Evolutionary conservation across 1,140 invertebrate species (phyloP), one percentile per base, ranked within the genome.

Genomic region (Aphelenchoides fujianensis): DNA sequence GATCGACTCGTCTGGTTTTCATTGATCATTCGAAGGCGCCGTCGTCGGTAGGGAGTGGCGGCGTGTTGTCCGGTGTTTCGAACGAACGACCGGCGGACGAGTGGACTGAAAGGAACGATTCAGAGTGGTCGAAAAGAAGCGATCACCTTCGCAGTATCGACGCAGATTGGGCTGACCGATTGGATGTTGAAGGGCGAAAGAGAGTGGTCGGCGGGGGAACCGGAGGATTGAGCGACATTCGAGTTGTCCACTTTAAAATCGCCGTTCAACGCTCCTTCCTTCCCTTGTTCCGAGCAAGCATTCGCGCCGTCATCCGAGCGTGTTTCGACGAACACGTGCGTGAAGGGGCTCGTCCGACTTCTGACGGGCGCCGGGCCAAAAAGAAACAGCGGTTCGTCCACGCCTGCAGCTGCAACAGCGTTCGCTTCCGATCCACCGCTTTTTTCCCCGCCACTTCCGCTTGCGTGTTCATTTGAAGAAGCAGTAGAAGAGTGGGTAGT

Each of bases 291-390:
- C 36, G 16, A 19, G 12, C 63, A 48, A 16, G 36, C 12, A 12
- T 66, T 66, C 1, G 63, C 63, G 30, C 63, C 36, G 2, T 66
- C n/a, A 19, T 35, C 16, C 3, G 19, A 27, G 3, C 37, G 37
- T 35, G 36, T 0, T 12, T 19, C 23, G 1, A n/a, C 30, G n/a
- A 37, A 27, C 1, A 48, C 2, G 19, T 66, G 63, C 23, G 28
- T 32, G 34, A 59, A 59, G 5, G 55, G 55, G 5, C 5, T 5
- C 34, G 5, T 5, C 12, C n/a, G 23, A 32, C 32, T 30, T 12
- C 16, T 12, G 12, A 66, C n/a, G 23, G 63, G 63, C 16, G 63
- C 36, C 12, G 63, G 63, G 16, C 63, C 63, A 30, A 66, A 66
- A 1, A 66, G 32, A 32, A 41, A 16, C 27, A 66, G 32, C 7